A percentile compares a stretch with the other conserved stretches of the same genome.
Conservation (phyloP, 2,113 vertebrate genomes). For the Eleginops maclovinus region DNA sequence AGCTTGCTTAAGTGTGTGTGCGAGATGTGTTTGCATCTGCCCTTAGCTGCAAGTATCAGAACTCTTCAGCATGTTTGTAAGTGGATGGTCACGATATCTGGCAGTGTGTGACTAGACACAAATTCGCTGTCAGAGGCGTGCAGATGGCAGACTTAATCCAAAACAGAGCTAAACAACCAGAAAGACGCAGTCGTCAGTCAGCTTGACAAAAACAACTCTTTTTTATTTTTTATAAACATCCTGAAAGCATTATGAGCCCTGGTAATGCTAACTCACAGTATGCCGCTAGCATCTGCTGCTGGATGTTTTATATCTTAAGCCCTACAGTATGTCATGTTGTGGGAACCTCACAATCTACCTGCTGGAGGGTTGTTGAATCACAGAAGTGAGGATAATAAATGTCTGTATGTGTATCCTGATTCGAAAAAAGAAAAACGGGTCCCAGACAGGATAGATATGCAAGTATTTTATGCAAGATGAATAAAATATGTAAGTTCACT, state of each 20-base stretch:
- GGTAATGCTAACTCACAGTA: conserved; percentile 8
- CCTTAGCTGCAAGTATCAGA: conserved; percentile 54
- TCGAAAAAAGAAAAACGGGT: neutral
- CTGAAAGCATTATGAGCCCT: neutral
- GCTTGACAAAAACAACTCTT: conserved; percentile 13
- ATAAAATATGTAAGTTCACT: conserved; percentile 23
- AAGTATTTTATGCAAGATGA: neutral
- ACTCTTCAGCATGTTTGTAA: conserved; percentile 48
- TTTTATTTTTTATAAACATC: conserved; percentile 30
- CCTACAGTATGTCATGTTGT: neutral
- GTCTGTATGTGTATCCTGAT: neutral
- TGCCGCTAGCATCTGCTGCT: conserved; percentile 13
- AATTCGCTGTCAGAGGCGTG: conserved; percentile 49
- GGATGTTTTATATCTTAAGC: neutral
- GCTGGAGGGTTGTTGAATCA: neutral
- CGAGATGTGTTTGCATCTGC: conserved; percentile 52
- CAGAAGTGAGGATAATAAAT: neutral
- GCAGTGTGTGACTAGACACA: conserved; percentile 62
- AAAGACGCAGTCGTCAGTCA: conserved; percentile 35
- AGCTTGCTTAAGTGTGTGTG: conserved; percentile 56
- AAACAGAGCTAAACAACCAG: conserved; percentile 44
- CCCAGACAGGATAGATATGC: conserved; percentile 18
- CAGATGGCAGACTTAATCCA: conserved; percentile 54
- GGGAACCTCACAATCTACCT: neutral
- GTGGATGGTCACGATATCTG: conserved; percentile 57